Base-by-base conservation (phyloP, 2,888 invertebrate species). In the Xylophagus ater region DNA sequence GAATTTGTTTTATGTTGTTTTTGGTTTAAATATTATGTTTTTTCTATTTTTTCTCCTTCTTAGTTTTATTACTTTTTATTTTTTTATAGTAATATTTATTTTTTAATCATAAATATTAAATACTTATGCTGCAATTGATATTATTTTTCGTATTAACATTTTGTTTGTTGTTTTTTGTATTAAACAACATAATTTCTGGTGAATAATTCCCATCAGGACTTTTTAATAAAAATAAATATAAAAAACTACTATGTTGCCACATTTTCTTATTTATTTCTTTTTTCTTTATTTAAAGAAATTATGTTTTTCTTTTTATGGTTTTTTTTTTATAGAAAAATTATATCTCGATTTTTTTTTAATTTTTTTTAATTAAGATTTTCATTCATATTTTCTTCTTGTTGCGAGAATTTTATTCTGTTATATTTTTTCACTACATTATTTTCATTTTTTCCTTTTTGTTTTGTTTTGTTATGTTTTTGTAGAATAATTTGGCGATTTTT, bases 191-290 rank as follows among this genome's bases (percentile, higher is more conserved):
- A n/a, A n/a, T 10, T n/a, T n/a, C 26, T 6, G 26, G 13, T 26
- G 26, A 26, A 12, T 13, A 26, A 18, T 12, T 30, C 29, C 36
- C 37, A 20, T 43, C 37, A 3, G 40, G 40, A 43, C 37, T 43
- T 40, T 40, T 40, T 19, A 43, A 25, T 20, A 43, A 34, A 33
- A 43, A 43, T 34, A 43, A 40, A 40, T 43, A 43, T 34, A 37
- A 21, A 31, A 40, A 43, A 20, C 40, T 40, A 30, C 40, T 43
- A 29, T 40, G 43, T 34, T 40, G 33, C 37, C 37, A 43, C 43
- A 43, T 43, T 40, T 41, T 34, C 12, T 14, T 6, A 24, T 23
- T 23, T 9, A 9, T 38, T 21, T 24, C 24, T 13, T 21, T 10
- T 32, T 26, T 19, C n/a, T 37, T 29, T 20, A 19, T 12, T 15